Evolutionary conservation across 2,888 invertebrate genomes (phyloP).

Genomic region (Odontothrips loti): DNA sequence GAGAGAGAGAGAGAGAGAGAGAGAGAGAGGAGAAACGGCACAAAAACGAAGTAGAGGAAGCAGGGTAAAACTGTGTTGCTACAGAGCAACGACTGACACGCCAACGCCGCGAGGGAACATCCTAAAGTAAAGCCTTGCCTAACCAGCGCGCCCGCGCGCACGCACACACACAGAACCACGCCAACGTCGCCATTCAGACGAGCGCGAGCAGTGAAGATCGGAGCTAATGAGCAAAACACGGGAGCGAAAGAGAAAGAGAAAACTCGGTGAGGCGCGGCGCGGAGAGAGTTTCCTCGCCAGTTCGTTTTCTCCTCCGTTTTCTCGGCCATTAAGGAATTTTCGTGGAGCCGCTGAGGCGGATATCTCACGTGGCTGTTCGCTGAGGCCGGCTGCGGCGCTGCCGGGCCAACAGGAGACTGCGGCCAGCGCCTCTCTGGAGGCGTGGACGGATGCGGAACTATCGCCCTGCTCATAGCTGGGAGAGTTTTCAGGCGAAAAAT

Average conservation of each 20-base stretch:
- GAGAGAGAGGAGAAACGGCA: not conserved
- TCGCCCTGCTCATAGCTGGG: too few species aligned
- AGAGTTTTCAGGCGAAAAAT: too few species aligned
- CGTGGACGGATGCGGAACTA: too few species aligned
- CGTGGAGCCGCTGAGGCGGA: not conserved
- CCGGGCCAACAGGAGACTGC: too few species aligned
- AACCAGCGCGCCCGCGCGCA: too few species aligned
- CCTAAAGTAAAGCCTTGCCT: too few species aligned
- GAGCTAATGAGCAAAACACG: conserved; percentile 11
- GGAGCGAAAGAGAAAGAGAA: not conserved
- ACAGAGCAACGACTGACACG: not conserved
- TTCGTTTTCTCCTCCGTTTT: not conserved
- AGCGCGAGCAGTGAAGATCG: not conserved
- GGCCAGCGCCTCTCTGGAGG: too few species aligned
- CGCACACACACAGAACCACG: not conserved
- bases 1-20: not conserved
- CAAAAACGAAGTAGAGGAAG: not conserved
- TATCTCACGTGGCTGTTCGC: not conserved
- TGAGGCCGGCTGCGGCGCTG: too few species aligned
- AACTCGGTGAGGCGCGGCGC: not conserved
- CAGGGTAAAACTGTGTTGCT: not conserved
- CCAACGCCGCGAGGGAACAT: not conserved
- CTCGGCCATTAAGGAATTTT: too few species aligned
- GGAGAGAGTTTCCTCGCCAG: not conserved
- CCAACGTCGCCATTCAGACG: not conserved